phyloP scores from a whole-genome alignment of 2,113 vertebrate species.

The Caranx ignobilis region DNA sequence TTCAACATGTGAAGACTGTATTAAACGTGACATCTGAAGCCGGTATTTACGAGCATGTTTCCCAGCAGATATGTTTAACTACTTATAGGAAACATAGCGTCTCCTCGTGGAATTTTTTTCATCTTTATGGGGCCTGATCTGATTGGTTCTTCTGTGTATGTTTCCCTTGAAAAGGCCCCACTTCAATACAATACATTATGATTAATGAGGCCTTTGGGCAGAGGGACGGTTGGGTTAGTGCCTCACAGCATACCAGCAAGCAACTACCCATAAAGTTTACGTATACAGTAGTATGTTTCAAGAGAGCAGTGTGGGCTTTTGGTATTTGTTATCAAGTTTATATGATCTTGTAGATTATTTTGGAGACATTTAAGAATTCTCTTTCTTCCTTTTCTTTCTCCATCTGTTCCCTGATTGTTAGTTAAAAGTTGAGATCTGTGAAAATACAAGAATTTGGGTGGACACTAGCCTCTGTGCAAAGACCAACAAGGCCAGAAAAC shows the following conservation, averaged over 20 bases:
- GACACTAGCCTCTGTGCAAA: slow-evolving; percentile 4
- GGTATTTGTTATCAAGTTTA: background rate
- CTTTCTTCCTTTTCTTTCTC: background rate
- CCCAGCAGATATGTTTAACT: slow-evolving; percentile 30
- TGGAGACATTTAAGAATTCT: no score
- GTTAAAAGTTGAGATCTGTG: background rate
- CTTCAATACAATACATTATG: slow-evolving; percentile 74
- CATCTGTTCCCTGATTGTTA: background rate
- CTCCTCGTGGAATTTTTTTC: slow-evolving; percentile 6
- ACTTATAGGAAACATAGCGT: slow-evolving; percentile 11
- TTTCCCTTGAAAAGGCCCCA: slow-evolving; percentile 55
- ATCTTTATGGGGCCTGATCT: slow-evolving; percentile 15
- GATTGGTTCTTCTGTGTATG: slow-evolving; percentile 42
- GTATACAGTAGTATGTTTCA: slow-evolving; percentile 31
- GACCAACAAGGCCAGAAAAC: background rate
- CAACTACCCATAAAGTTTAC: slow-evolving; percentile 56
- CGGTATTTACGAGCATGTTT: slow-evolving; percentile 5
- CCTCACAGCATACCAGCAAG: slow-evolving; percentile 66
- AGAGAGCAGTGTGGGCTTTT: slow-evolving; percentile 31
- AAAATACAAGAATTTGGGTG: background rate
- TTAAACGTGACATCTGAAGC: background rate
- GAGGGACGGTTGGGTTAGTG: slow-evolving; percentile 61
- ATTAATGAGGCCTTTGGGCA: slow-evolving; percentile 80
- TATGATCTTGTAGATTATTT: background rate
- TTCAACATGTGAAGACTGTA: background rate